Percentiles rank a stretch among this genome's conserved stretches.
Evolutionary conservation across 2,888 invertebrate genomes (phyloP).

Genomic region (Cenopis cana): DNA sequence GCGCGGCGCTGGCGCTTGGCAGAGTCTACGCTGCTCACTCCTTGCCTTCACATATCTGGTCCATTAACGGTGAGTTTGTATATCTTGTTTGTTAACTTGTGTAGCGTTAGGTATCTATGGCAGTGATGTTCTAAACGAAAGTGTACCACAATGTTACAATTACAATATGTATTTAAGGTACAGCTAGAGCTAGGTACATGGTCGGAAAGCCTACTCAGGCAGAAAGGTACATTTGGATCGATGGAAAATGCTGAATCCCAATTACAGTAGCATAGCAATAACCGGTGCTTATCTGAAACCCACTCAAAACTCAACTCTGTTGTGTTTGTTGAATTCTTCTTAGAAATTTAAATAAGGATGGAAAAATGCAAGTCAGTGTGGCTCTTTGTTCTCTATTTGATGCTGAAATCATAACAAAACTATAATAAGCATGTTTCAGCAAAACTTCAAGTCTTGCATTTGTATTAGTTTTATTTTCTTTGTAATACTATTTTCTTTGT

Average conservation of each 20-base stretch:
- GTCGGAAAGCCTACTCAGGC: no score
- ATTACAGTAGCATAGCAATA: background rate
- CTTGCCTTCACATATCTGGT: conserved; percentile 96
- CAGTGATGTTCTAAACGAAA: no score
- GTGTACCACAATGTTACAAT: no score
- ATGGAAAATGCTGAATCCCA: no score
- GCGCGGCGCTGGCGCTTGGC: conserved; percentile 86
- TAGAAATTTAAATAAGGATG: background rate
- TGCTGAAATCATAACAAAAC: background rate
- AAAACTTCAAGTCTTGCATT: no score
- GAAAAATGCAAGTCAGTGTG: background rate
- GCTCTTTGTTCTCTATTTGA: conserved; percentile 31
- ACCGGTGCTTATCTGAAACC: background rate
- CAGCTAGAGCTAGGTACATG: no score
- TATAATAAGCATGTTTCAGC: no score
- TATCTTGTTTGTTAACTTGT: background rate
- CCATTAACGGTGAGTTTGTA: conserved; percentile 91
- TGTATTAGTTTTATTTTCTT: no score
- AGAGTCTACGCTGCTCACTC: conserved; percentile 95
- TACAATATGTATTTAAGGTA: no score
- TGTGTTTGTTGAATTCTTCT: background rate
- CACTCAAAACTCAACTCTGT: background rate
- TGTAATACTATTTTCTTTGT: no score
- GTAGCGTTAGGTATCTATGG: no score
- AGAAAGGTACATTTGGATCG: no score